Evolutionary conservation across 23 tunicate species (phyloP), one percentile per base, ranked within the genome.

Genomic region (Oikopleura dioica): DNA sequence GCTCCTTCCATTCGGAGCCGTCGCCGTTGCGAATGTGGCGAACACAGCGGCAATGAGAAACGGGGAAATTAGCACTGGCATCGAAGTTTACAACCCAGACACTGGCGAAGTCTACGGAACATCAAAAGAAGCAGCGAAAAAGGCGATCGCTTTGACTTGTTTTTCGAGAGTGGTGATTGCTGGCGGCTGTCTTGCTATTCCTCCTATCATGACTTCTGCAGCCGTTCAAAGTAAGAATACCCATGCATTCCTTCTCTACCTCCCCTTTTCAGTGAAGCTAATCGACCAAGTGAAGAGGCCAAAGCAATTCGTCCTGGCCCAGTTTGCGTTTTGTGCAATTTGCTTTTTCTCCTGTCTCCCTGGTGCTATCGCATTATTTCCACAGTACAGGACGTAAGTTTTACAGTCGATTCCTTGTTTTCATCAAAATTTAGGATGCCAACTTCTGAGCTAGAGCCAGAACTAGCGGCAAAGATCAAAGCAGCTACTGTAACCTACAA

Each of bases 21-120:
- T 63, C 33, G 96, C 92, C 9, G 50, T 78, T 33, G 96, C 96
- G 0, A 82, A 82, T 68, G 87, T 83, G 9, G 86, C 83, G 59
- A 89, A 89, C 51, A 86, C 86, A 35, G 84, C 86, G 1, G 78
- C 86, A 68, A 89, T 89, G 96, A 76, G 96, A 50, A 82, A 80
- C 37, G 69, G 68, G 24, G 96, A 89, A 68, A 78, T 89, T 30
- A 50, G 76, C 35, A 89, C 92, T 38, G 96, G 96, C 30, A 89
- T 89, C 51, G 84, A 89, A 32, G 96, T 89, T 24, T 76, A 69
- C 34, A 83, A 85, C 38, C 31, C 59, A 31, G 69, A 89, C 34
- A 63, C 72, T 24, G 84, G 81, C 1, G 78, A 82, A 9, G 92
- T 89, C 38, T 78, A 85, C n/a, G 96, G 96, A 31, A 86, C 85